Conservation (phyloP, 1,140 invertebrate genomes). For the Dermatophagoides farinae region DNA sequence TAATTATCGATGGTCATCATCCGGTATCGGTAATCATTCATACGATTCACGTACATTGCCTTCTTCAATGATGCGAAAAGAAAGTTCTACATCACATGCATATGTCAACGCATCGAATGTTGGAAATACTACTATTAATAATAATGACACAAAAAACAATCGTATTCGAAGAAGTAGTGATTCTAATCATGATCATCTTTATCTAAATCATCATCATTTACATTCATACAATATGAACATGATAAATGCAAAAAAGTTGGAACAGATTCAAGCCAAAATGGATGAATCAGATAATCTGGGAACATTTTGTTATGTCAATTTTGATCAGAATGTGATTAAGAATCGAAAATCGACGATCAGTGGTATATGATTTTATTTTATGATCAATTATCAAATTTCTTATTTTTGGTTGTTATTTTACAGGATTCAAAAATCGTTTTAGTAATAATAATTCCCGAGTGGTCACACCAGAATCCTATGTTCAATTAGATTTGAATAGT, state of each 20-base stretch:
- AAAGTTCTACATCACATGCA: background rate
- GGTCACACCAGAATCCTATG: background rate
- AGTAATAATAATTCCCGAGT: background rate
- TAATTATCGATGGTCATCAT: background rate
- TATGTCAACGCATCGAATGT: background rate
- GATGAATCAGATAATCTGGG: background rate
- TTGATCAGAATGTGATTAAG: background rate
- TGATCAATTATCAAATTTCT: background rate
- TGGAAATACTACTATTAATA: background rate
- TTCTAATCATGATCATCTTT: background rate
- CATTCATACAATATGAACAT: background rate
- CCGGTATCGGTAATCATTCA: background rate
- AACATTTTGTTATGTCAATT: constrained; percentile 3
- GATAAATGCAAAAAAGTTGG: background rate
- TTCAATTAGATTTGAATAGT: constrained; percentile 1
- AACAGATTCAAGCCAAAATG: background rate
- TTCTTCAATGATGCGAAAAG: background rate
- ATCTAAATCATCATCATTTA: background rate
- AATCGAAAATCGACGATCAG: background rate
- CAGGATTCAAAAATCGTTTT: background rate
- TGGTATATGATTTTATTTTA: background rate
- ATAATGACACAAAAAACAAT: too few species aligned
- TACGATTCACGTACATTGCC: constrained; percentile 3
- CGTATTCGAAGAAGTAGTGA: too few species aligned
- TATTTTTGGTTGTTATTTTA: background rate